Base-by-base conservation (phyloP, 2,888 invertebrate species). In the Limnephilus lunatus region DNA sequence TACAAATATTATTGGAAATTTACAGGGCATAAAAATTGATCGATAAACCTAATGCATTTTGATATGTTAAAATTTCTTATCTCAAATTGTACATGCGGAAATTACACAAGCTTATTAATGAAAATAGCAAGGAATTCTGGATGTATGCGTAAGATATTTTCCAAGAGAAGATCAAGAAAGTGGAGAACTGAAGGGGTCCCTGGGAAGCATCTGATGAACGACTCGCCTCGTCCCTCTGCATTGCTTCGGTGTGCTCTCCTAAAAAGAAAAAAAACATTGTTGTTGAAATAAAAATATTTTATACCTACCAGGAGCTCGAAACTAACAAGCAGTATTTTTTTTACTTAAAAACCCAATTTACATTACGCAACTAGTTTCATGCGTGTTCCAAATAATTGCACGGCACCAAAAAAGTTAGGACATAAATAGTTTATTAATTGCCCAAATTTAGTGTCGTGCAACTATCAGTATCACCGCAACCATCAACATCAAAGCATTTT, bases 201-300 rank as follows among this genome's bases (percentile, higher is more conserved):
- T 95, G 94, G 92, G 94, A 94, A 93, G 94, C 94, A 91, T 94
- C 94, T 80, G 88, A 35, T 5, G 39, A 89, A 80, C 35, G 30
- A 88, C 94, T 94, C 35, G 95, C 94, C 94, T 95, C 94, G 95
- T 97, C 97, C 94, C 97, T 96, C 95, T 97, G 97, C 97, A 97
- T 97, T 92, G 97, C 97, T 94, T 97, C 97, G 94, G 96, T 95
- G 93, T 95, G 96, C 94, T 96, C 96, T 90, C 95, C 96, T 96
- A 95, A 80, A 95, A 95, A 93, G 93, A 87, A 83, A 89, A 83
- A 90, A 87, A 31, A 86, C 0, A 31, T 31, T 31, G 3, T 31
- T 32, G 3, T 19, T 14, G 30, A 19, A 83, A 32, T 31, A 19
- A 32, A 32, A 82, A 12, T 48, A 48, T 15, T 48, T 11, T 12